Conservation (phyloP, 2,888 invertebrate genomes). For the Habrosyne pyritoides region DNA sequence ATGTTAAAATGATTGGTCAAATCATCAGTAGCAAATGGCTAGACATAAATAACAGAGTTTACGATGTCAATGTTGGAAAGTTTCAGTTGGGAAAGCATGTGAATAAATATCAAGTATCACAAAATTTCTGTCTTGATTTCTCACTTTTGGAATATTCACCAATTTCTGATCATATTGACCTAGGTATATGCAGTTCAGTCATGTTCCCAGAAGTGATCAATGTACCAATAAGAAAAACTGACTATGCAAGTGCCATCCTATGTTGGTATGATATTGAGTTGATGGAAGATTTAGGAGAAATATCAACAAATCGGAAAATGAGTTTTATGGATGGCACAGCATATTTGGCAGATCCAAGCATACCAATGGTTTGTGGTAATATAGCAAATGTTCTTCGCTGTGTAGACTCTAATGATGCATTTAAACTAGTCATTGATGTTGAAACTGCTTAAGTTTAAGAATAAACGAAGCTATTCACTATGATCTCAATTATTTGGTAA, state of each 20-base stretch:
- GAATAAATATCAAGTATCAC: constrained; percentile 84
- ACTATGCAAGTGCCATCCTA: constrained; percentile 76
- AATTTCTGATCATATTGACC: constrained; percentile 56
- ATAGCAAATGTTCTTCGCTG: constrained; percentile 54
- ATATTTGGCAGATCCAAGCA: constrained; percentile 66
- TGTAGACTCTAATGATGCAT: constrained; percentile 59
- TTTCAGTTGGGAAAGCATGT: constrained; percentile 82
- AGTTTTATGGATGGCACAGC: constrained; percentile 76
- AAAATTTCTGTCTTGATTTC: constrained; percentile 80
- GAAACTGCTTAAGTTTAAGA: background rate
- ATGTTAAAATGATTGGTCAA: constrained; percentile 79
- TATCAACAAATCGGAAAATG: constrained; percentile 69
- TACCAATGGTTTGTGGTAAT: constrained; percentile 48
- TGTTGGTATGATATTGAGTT: constrained; percentile 82
- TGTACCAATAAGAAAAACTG: constrained; percentile 57
- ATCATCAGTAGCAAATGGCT: constrained; percentile 85
- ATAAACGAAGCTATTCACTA: background rate
- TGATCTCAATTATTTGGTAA: background rate
- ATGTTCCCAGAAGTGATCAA: constrained; percentile 39
- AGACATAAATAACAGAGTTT: constrained; percentile 81
- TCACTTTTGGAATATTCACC: constrained; percentile 63
- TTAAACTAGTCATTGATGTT: constrained; percentile 56
- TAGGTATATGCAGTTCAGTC: constrained; percentile 46
- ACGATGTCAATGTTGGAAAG: constrained; percentile 80
- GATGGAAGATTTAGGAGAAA: constrained; percentile 56